Evolutionary conservation across 1,140 invertebrate species (phyloP), one percentile per base, ranked within the genome.

Genomic region (Drosophila ambigua): DNA sequence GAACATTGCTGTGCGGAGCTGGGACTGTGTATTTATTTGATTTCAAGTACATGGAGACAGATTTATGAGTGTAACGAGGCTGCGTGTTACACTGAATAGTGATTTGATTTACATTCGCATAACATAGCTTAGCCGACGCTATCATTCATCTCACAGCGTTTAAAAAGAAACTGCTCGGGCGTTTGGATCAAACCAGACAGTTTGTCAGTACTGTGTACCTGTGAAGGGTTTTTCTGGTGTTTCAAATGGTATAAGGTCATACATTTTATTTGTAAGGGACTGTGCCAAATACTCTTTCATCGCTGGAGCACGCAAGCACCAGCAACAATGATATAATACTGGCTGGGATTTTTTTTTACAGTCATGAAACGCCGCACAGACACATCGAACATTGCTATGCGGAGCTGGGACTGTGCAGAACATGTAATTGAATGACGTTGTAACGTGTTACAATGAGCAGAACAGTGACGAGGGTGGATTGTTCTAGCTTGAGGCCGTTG

Each of bases 101-200:
- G n/a, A 11, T 31, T 46, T 55, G 3, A 7, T 35, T 61, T 55
- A 77, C 75, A 76, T 81, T 79, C 78, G 72, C 67, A 81, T 81
- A 81, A 81, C 78, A 81, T 81, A 81, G 78, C 78, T 57, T 76
- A 81, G 78, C 78, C 78, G 77, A 79, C 76, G 78, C 72, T 73
- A 63, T 62, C 0, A 78, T 72, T 79, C 0, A n/a, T 81, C 66
- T 81, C 97, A 73, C 97, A 93, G 81, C 97, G n/a, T 80, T 61
- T 28, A 48, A 45, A 58, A 63, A 24, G 39, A 61, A 68, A 54
- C 35, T 26, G 41, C 39, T 8, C 53, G 50, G 57, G 54, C 45
- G 4, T 15, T 24, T 6, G 20, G 11, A n/a, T 50, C 41, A 55
- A 59, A 11, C 63, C 54, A 68, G 64, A 43, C 68, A 69, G 48